Base-by-base conservation (phyloP, 2,888 invertebrate genomes). In the Arrhopalites spinosus region DNA sequence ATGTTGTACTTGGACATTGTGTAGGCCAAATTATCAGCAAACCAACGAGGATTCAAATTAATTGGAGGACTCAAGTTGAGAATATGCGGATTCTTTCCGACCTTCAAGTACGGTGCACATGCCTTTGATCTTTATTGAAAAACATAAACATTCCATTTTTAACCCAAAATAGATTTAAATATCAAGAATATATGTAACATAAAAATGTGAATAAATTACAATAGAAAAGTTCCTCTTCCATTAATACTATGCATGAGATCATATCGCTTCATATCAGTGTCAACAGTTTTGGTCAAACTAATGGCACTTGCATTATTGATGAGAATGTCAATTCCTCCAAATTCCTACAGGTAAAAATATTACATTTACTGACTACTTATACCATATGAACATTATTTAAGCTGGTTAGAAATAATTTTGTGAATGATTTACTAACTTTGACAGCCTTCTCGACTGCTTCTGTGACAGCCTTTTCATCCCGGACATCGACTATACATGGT, bases 1-100 rank as follows among this genome's bases (percentile, higher is more conserved):
- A 98, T 98, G 27, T 97, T 98, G 85, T 96, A 98, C 85, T 98
- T 98, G 1, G 98, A 95, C 92, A 98, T 98, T 0, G 98, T 97
- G 86, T 99, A 98, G 0, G 97, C 98, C 66, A 96, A 93, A 86
- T 97, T 94, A 27, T 61, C 97, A 70, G 90, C 90, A 85, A 98
- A 96, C 98, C 98, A 98, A 82, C 90, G 88, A 0, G 95, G 90
- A 82, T 90, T 89, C 91, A 98, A 89, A 85, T 92, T 94, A 23
- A 98, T 87, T 0, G 98, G 98, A 1, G 98, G 98, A 29, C 96
- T 96, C 70, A 98, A 88, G 86, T 98, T 98, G 23, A 98, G 88
- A 81, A 98, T 96, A 85, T 98, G 98, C 0, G 96, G 93, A 86
- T 96, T 96, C 77, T 90, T 88, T 81, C 50, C 50, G 15, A 50